Evolutionary conservation across 2,888 invertebrate genomes (phyloP).

Genomic region (Dolomedes plantarius): DNA sequence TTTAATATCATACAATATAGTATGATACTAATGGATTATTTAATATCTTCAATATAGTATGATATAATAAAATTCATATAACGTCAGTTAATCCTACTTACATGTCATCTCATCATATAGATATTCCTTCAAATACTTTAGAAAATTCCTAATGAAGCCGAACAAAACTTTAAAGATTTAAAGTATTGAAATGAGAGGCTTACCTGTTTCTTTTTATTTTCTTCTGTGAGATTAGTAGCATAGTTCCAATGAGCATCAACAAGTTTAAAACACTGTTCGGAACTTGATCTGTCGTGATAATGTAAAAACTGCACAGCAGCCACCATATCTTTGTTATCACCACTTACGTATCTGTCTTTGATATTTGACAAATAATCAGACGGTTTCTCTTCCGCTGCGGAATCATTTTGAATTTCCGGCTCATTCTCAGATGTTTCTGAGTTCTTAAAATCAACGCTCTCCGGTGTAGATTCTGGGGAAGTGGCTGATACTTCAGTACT

Average conservation of each 20-base stretch:
- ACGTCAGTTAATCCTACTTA: too few relatives aligned
- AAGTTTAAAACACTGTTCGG: constrained; percentile 58
- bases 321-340: constrained; percentile 47
- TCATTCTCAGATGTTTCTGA: not conserved
- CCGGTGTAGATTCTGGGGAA: not conserved
- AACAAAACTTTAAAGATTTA: too few relatives aligned
- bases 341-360: constrained; percentile 58
- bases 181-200: not conserved
- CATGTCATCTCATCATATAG: too few relatives aligned
- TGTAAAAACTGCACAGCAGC: constrained; percentile 60
- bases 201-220: constrained; percentile 68
- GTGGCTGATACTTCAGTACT: not conserved
- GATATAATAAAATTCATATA: too few relatives aligned
- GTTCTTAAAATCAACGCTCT: not conserved
- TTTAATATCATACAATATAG: too few relatives aligned
- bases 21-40: too few relatives aligned
- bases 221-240: constrained; percentile 63
- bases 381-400: not conserved
- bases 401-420: not conserved
- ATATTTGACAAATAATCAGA: not conserved
- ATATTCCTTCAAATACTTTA: too few relatives aligned
- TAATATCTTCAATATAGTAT: too few relatives aligned
- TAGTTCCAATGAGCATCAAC: constrained; percentile 68
- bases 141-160: too few relatives aligned
- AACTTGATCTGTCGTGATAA: constrained; percentile 52